Percentiles rank a stretch among this genome's conserved stretches.
Conservation (phyloP, 1,140 invertebrate genomes). For the Pantala flavescens region DNA sequence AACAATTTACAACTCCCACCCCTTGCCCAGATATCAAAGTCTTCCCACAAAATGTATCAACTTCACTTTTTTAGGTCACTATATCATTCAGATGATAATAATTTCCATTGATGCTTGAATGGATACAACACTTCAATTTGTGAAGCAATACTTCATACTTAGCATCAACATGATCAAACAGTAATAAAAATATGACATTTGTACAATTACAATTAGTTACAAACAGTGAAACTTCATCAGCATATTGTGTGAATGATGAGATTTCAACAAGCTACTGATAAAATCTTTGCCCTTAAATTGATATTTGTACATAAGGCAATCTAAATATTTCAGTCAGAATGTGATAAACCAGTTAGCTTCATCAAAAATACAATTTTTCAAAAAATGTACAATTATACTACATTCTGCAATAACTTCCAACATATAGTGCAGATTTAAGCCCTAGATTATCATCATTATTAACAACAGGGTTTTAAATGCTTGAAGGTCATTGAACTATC, state of each 20-base stretch:
- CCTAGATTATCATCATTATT: too few species aligned
- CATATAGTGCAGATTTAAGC: too few species aligned
- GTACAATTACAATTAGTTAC: background rate
- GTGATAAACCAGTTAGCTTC: background rate
- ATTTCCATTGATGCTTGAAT: background rate
- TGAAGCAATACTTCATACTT: background rate
- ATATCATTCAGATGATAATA: too few species aligned
- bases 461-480: too few species aligned
- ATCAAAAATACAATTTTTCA: slow-evolving; percentile 1
- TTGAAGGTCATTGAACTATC: too few species aligned
- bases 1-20: background rate
- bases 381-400: slow-evolving; percentile 5
- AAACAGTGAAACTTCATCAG: background rate
- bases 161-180: background rate
- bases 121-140: background rate
- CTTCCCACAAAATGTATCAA: too few species aligned
- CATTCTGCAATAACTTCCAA: background rate
- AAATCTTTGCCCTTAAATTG: background rate
- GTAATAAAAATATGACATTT: slow-evolving; percentile 11
- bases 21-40: background rate
- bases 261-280: background rate
- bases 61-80: too few species aligned
- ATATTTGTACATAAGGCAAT: slow-evolving; percentile 6
- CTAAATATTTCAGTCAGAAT: background rate
- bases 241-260: background rate